phyloP scores from a whole-genome alignment of 2,888 invertebrate species.

The Herminia tarsipennalis region DNA sequence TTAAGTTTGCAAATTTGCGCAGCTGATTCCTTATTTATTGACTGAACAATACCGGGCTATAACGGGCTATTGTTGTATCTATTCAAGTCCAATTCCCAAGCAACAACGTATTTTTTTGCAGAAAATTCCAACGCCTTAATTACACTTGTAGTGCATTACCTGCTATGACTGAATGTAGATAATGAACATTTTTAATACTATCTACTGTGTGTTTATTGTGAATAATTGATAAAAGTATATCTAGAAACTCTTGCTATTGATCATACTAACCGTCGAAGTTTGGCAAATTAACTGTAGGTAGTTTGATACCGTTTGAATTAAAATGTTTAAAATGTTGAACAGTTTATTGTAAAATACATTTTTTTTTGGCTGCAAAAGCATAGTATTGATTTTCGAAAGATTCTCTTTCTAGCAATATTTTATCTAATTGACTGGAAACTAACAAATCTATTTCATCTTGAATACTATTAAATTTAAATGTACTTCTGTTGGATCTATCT shows the following conservation, averaged over 20 bases:
- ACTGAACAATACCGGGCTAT: neutral
- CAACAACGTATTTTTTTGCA: neutral
- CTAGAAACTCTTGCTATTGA: neutral
- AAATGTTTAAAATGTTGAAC: no score
- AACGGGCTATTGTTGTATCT: neutral
- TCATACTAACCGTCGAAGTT: neutral
- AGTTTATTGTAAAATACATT: neutral
- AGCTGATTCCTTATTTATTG: slow-evolving; percentile 5
- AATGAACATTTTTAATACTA: slow-evolving; percentile 1
- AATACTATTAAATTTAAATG: neutral
- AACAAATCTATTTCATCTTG: neutral
- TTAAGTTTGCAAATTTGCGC: slow-evolving; percentile 1
- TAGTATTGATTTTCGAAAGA: slow-evolving; percentile 7
- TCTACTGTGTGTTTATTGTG: neutral
- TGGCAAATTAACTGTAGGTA: neutral
- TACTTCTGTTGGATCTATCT: neutral
- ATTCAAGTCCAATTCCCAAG: neutral
- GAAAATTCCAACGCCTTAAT: neutral
- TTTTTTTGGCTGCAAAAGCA: slow-evolving; percentile 9
- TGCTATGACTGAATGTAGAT: neutral
- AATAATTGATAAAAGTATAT: neutral
- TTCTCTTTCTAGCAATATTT: slow-evolving; percentile 5
- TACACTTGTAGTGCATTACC: neutral
- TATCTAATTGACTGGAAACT: slow-evolving; percentile 1
- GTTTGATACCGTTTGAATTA: neutral